Percentiles rank a stretch among this genome's conserved stretches.
Evolutionary conservation across 2,113 vertebrate genomes (phyloP).

Genomic region (Aix galericulata): DNA sequence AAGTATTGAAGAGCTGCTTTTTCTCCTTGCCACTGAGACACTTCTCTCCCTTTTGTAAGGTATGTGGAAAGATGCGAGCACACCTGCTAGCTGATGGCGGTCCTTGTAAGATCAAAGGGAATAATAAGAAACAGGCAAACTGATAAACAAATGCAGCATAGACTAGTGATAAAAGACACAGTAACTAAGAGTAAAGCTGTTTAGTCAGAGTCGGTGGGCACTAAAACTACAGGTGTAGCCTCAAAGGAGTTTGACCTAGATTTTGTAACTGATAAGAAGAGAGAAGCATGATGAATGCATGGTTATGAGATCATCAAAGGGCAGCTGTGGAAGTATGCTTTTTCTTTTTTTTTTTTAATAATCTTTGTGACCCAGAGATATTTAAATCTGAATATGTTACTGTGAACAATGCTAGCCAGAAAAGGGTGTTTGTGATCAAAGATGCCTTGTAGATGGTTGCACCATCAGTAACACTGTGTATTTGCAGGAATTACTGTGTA

Average conservation of each 20-base stretch:
- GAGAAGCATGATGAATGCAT: background rate
- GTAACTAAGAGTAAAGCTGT: background rate
- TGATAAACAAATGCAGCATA: background rate
- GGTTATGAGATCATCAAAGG: background rate
- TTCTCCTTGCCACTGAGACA: background rate
- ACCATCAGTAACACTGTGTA: background rate
- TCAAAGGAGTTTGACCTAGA: background rate
- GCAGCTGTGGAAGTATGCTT: background rate
- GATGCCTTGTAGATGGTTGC: background rate
- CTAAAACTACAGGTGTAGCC: background rate
- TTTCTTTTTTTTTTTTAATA: background rate
- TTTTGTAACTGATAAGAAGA: background rate
- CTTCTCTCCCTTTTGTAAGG: background rate
- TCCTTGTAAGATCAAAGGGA: background rate
- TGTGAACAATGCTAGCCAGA: background rate
- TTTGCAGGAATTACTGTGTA: background rate
- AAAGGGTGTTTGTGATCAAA: background rate
- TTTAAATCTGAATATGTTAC: background rate
- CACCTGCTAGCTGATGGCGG: background rate
- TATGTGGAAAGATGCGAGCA: background rate
- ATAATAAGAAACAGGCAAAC: background rate
- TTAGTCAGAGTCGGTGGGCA: background rate
- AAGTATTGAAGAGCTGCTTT: background rate
- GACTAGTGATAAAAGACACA: background rate
- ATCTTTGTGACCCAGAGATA: background rate